These are phyloP conservation scores for Aix galericulata DNA, from an alignment of 2,113 vertebrate genomes.

Conservation along the genomic window DNA sequence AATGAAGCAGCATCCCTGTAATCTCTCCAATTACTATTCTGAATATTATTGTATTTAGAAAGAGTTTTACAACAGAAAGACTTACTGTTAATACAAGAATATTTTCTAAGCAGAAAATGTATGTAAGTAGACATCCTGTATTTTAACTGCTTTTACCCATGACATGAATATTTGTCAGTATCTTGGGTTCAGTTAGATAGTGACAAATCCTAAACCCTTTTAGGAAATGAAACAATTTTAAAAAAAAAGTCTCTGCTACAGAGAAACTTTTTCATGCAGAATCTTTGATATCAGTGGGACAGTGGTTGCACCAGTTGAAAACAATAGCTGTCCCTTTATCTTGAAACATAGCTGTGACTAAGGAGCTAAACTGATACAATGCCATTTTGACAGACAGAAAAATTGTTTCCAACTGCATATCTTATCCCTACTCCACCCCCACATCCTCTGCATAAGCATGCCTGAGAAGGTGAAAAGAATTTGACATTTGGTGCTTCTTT, in stretches of 20 bases:
- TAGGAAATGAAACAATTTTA: constrained; percentile 8
- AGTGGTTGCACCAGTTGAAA: not conserved
- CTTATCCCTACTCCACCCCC: not conserved
- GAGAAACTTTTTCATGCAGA: not conserved
- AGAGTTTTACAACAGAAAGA: constrained; percentile 45
- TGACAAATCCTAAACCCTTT: constrained; percentile 22
- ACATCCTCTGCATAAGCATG: not conserved
- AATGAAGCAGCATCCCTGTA: constrained; percentile 16
- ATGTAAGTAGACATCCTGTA: not conserved
- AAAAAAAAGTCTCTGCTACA: not conserved
- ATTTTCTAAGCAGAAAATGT: constrained; percentile 26
- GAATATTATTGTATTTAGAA: constrained; percentile 33
- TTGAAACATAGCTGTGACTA: not conserved
- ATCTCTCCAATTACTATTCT: not conserved
- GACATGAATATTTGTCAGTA: not conserved
- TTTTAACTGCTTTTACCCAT: constrained; percentile 31
- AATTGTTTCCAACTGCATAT: not conserved
- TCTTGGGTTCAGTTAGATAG: not conserved
- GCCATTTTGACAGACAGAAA: not conserved
- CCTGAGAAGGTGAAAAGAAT: not conserved
- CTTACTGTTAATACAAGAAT: constrained; percentile 26
- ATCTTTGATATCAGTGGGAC: not conserved
- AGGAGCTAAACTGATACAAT: not conserved
- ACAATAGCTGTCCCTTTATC: not conserved
- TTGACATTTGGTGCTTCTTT: not conserved